These are phyloP conservation scores for Mohoua ochrocephala DNA, from an alignment of 2,113 vertebrate genomes.

Conservation along the genomic window DNA sequence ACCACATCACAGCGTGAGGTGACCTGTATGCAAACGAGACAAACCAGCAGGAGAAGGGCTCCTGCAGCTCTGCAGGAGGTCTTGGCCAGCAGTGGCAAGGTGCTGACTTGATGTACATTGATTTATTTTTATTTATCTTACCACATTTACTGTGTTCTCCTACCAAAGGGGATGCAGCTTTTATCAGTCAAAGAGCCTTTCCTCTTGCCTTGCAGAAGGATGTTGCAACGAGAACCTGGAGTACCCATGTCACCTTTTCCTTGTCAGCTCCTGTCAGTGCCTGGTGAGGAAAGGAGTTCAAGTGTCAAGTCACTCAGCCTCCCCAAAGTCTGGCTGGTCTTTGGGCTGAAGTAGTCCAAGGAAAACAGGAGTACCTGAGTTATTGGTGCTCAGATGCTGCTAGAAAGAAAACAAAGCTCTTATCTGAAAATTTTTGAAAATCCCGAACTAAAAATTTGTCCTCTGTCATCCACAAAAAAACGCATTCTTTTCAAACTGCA, in stretches of 20 bases:
- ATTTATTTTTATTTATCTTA: conserved; percentile 8
- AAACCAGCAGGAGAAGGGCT: not conserved
- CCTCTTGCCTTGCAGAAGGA: not conserved
- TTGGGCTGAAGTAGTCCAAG: not conserved
- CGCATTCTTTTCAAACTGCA: not conserved
- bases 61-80: not conserved
- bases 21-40: not conserved
- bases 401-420: not conserved
- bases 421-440: not conserved
- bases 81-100: not conserved
- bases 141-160: not conserved
- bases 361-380: not conserved
- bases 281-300: not conserved
- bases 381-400: not conserved
- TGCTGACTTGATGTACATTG: not conserved
- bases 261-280: not conserved
- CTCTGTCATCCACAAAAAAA: not conserved
- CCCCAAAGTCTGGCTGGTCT: not conserved
- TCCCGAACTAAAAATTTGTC: not conserved
- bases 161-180: not conserved
- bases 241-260: no score
- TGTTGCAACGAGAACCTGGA: not conserved
- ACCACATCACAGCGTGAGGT: not conserved
- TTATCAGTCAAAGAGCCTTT: not conserved
- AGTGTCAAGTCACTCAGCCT: not conserved